phyloP scores from a whole-genome alignment of 2,113 vertebrate genomes.

The Perognathus longimembris region DNA sequence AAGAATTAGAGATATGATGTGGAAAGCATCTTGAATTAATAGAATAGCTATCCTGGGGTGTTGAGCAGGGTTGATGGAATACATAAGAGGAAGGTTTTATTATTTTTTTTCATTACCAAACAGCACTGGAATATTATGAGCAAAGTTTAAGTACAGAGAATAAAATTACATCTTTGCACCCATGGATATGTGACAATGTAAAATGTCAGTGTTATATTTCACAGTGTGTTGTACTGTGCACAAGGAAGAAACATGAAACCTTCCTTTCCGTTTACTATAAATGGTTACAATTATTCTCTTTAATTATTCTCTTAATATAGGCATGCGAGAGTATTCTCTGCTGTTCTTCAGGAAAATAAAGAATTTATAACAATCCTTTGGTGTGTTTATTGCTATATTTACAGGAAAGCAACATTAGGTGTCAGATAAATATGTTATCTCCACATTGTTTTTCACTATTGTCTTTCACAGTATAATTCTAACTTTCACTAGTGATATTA shows the following conservation, averaged over 20 bases:
- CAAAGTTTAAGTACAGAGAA: not conserved
- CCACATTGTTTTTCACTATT: not conserved
- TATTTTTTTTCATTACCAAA: not conserved
- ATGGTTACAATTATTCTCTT: not conserved
- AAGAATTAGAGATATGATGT: not conserved
- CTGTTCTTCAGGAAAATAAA: not conserved
- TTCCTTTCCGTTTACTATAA: not conserved
- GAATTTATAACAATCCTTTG: not conserved
- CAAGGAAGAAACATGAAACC: not conserved
- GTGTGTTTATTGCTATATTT: not conserved
- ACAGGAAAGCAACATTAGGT: not conserved
- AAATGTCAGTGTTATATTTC: not conserved
- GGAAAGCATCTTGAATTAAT: not conserved
- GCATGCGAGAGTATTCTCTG: not conserved
- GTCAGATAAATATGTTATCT: not conserved
- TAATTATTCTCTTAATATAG: not conserved
- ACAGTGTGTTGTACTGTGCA: not conserved
- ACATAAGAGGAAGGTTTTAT: not conserved
- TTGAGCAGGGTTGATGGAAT: not conserved
- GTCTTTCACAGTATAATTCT: not conserved
- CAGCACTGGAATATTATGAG: not conserved
- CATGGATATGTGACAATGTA: not conserved
- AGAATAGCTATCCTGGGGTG: not conserved
- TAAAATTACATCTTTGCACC: not conserved
- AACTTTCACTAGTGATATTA: constrained; percentile 8